A percentile compares a stretch with the other conserved stretches of the same genome.
These are phyloP conservation scores for Glaucidium brasilianum DNA, from an alignment of 2,113 vertebrate genomes.

Conservation along the genomic window DNA sequence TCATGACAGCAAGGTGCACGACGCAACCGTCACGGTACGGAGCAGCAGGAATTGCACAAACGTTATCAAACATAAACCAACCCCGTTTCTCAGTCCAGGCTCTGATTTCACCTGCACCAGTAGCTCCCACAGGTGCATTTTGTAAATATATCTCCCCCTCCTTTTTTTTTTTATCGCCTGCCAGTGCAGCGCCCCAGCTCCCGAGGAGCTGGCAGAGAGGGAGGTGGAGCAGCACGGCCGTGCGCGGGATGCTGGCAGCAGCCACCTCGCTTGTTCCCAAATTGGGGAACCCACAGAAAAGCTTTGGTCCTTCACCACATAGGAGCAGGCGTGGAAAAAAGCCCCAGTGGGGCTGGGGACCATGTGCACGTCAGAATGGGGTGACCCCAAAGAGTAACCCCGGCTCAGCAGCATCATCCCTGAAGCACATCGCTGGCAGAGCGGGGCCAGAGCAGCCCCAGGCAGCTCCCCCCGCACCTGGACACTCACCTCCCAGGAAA, in stretches of 20 bases:
- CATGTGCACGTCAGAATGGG: neutral
- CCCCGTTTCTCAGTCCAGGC: neutral
- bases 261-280: neutral
- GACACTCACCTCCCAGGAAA: neutral
- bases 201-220: neutral
- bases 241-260: neutral
- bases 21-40: accelerated
- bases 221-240: neutral
- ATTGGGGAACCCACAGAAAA: neutral
- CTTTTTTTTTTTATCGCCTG: no score
- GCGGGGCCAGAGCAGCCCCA: neutral
- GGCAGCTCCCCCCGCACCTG: neutral
- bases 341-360: neutral
- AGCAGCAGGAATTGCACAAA: neutral
- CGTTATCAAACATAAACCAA: neutral
- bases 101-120: neutral
- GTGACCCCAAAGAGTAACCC: neutral
- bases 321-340: neutral
- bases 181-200: neutral
- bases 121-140: neutral
- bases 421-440: no score
- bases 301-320: no score
- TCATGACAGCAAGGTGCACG: neutral
- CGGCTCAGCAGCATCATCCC: neutral
- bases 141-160: neutral